These are phyloP conservation scores for Hirtodrosophila duncani DNA, from an alignment of 2,888 invertebrate genomes.

Conservation along the genomic window DNA sequence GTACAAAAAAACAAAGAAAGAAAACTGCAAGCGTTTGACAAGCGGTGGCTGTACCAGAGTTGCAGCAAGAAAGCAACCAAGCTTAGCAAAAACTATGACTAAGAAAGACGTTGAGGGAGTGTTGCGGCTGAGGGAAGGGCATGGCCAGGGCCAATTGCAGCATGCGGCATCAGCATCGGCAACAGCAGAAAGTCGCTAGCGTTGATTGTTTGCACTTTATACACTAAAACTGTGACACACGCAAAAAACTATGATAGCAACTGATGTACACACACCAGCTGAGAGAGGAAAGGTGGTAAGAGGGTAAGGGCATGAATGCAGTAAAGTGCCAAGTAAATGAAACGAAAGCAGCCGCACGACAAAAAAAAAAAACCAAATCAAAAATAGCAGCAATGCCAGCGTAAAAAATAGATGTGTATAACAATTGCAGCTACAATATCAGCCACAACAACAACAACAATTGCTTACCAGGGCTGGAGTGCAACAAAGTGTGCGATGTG, in stretches of 20 bases:
- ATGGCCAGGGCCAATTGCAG: constrained; percentile 19
- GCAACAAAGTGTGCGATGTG: no score
- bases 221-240: constrained; percentile 59
- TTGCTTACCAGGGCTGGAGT: no score
- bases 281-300: constrained; percentile 4
- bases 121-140: neutral
- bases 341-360: constrained; percentile 3
- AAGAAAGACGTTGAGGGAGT: neutral
- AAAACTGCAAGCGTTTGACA: constrained; percentile 52
- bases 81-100: constrained; percentile 36
- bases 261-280: constrained; percentile 2
- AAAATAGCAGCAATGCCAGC: constrained; percentile 48
- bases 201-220: constrained; percentile 69
- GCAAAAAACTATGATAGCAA: constrained; percentile 28
- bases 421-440: neutral
- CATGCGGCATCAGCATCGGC: constrained; percentile 28
- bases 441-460: no score
- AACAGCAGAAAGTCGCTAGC: constrained; percentile 61
- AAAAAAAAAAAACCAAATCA: constrained; percentile 45
- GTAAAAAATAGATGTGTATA: constrained; percentile 4
- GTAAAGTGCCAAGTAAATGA: neutral
- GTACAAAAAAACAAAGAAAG: neutral
- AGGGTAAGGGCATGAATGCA: constrained; percentile 13
- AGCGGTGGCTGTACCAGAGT: constrained; percentile 28
- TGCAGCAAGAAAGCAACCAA: constrained; percentile 32